Conservation (phyloP, 2,797 vertebrate species). For the Limnodromus scolopaceus region DNA sequence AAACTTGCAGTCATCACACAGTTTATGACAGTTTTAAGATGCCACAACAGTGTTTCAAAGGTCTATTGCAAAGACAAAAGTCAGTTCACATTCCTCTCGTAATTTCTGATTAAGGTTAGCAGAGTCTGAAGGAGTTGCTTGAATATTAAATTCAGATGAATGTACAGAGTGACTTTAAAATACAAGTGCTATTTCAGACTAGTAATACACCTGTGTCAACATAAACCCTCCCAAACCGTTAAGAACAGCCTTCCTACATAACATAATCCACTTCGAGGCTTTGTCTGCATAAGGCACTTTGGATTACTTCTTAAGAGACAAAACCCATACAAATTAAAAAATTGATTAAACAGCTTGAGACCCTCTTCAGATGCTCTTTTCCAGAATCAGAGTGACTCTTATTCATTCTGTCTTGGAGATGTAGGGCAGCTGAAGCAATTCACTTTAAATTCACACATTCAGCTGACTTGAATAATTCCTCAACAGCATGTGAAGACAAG, state of each 20-base stretch:
- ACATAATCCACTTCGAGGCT: conserved; percentile 45
- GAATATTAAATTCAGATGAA: conserved; percentile 8
- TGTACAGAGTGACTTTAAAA: conserved; percentile 11
- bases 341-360: background rate
- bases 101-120: conserved; percentile 21
- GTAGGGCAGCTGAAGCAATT: background rate
- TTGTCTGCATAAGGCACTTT: background rate
- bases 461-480: background rate
- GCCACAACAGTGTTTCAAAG: background rate
- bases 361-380: background rate
- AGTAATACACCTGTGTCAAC: background rate
- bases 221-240: conserved; percentile 19
- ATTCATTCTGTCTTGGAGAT: background rate
- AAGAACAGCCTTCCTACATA: conserved; percentile 16
- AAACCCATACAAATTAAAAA: conserved; percentile 3
- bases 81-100: background rate
- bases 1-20: background rate
- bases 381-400: background rate
- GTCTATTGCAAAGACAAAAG: background rate
- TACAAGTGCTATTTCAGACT: background rate
- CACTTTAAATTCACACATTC: conserved; percentile 4
- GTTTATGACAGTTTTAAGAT: background rate
- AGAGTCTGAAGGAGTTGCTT: background rate
- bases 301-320: conserved; percentile 21
- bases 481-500: conserved; percentile 23